These are phyloP conservation scores for Trachops cirrhosus DNA, from an alignment of 2,797 vertebrate genomes.

Conservation along the genomic window DNA sequence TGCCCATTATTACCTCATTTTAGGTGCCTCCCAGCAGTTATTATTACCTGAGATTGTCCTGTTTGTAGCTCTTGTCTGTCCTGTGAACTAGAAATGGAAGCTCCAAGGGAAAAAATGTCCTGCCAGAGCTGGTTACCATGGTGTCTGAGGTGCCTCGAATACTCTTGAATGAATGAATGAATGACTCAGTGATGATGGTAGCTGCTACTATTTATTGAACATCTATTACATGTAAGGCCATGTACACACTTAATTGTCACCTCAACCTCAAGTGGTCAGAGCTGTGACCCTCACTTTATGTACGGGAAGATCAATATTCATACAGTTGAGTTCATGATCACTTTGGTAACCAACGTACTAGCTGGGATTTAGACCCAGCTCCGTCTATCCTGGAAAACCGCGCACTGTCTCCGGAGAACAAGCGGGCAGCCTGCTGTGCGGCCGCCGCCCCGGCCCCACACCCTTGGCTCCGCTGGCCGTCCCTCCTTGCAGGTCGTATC, in stretches of 20 bases:
- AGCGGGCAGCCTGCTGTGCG: too few species aligned
- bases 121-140: not conserved
- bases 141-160: not conserved
- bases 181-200: not conserved
- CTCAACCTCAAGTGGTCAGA: not conserved
- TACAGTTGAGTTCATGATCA: not conserved
- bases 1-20: not conserved
- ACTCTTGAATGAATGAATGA: not conserved
- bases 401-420: not conserved
- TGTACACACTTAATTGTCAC: not conserved
- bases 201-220: not conserved
- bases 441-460: fast-evolving
- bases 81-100: not conserved
- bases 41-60: not conserved
- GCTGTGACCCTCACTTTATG: not conserved
- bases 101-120: not conserved
- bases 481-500: not conserved
- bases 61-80: not conserved
- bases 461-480: not conserved
- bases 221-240: not conserved
- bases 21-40: not conserved
- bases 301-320: not conserved
- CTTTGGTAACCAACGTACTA: not conserved
- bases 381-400: not conserved
- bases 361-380: not conserved